A percentile compares a stretch with the other conserved stretches of the same genome.
Conservation (phyloP, 2,113 vertebrate species). For the Rhombomys opimus region DNA sequence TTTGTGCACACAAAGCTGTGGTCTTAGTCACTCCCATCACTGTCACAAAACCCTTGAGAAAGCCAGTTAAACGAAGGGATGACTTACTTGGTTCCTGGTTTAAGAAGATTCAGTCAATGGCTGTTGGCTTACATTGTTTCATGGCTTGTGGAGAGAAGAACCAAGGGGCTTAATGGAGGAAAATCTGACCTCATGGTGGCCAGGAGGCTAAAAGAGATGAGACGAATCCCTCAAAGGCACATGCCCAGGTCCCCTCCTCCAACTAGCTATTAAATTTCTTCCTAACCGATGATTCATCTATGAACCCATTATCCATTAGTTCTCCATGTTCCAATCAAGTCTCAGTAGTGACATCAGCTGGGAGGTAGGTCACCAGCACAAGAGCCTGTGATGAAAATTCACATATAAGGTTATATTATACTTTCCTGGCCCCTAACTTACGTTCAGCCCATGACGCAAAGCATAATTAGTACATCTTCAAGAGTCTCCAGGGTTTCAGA, state of each 20-base stretch:
- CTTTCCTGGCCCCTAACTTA: background rate
- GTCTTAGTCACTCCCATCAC: background rate
- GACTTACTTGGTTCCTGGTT: background rate
- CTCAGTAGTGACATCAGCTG: background rate
- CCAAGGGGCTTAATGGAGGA: no score
- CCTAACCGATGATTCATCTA: background rate
- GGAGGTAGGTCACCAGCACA: background rate
- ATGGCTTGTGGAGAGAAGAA: background rate
- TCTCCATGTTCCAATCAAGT: background rate
- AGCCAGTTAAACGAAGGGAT: background rate
- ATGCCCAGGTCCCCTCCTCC: background rate
- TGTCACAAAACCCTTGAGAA: background rate
- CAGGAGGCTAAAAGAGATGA: background rate
- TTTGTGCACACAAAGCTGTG: background rate
- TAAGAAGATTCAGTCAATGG: background rate
- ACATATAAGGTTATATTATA: background rate
- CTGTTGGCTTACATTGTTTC: background rate
- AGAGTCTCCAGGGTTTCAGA: background rate
- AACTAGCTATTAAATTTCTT: background rate
- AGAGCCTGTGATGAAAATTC: background rate
- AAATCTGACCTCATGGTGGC: background rate
- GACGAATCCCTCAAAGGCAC: background rate
- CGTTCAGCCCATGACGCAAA: background rate
- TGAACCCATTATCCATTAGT: background rate
- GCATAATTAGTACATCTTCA: background rate